These are phyloP conservation scores for Eunapius fragilis DNA, from an alignment of 37 sponge, comb jelly and placozoan species.

Conservation along the genomic window DNA sequence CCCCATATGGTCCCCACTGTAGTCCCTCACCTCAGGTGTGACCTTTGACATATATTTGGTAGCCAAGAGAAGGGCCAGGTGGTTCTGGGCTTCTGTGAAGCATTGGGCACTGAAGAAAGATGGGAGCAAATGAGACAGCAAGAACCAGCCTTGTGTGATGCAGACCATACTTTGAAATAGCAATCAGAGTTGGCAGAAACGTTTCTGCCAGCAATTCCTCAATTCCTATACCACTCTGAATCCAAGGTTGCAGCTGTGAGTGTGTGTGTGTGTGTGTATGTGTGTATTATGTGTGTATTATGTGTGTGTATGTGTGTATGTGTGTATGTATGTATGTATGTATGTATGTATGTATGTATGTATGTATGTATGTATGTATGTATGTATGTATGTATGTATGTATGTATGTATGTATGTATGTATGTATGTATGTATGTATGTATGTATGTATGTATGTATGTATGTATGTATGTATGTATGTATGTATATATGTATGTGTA, in stretches of 20 bases:
- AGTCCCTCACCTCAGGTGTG: conserved; percentile 38
- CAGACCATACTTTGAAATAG: conserved; percentile 37
- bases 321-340: not conserved
- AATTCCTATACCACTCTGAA: conserved; percentile 34
- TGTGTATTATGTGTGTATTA: no score
- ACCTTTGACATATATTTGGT: conserved; percentile 56
- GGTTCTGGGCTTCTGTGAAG: not conserved
- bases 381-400: not conserved
- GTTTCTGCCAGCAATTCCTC: conserved; percentile 45
- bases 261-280: not conserved
- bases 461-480: not conserved
- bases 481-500: not conserved
- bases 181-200: conserved; percentile 57
- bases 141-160: not conserved
- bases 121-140: not conserved
- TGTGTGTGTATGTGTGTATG: no score
- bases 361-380: not conserved
- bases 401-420: not conserved
- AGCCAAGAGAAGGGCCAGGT: conserved; percentile 37
- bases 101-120: not conserved
- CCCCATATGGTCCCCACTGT: not conserved
- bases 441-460: not conserved
- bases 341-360: not conserved
- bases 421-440: not conserved
- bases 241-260: conserved; percentile 52